Percentiles rank a stretch among this genome's conserved stretches.
These are phyloP conservation scores for Eospalax fontanierii DNA, from an alignment of 2,797 vertebrate genomes.

Conservation along the genomic window DNA sequence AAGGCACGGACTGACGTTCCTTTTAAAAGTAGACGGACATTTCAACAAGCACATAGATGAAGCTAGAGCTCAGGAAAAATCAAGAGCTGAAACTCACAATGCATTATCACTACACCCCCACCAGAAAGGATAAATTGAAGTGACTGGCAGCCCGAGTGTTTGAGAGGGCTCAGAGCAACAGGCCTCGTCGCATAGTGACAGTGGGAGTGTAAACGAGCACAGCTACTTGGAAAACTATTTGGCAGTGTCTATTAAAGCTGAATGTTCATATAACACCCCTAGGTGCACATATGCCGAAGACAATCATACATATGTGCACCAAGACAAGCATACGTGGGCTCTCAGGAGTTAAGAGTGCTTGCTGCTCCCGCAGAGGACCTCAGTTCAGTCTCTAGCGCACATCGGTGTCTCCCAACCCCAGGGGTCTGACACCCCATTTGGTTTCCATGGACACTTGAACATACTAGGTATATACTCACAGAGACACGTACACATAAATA, in stretches of 20 bases:
- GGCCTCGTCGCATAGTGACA: slow-evolving; percentile 59
- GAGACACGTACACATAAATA: too few species aligned
- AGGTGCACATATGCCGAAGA: slow-evolving; percentile 8
- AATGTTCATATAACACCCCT: background rate
- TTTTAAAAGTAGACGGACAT: slow-evolving; percentile 35
- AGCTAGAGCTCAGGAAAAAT: slow-evolving; percentile 38
- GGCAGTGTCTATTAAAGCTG: slow-evolving; percentile 54
- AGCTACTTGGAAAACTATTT: slow-evolving; percentile 64
- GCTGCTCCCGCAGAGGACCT: too few species aligned
- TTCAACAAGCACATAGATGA: slow-evolving; percentile 48
- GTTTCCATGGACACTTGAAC: background rate
- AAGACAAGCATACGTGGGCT: background rate
- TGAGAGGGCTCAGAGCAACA: slow-evolving; percentile 52
- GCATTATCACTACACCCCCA: slow-evolving; percentile 60
- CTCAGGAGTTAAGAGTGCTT: too few species aligned
- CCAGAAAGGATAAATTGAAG: slow-evolving; percentile 73
- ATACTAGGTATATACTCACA: background rate
- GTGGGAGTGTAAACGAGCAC: slow-evolving; percentile 71
- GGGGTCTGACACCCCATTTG: too few species aligned
- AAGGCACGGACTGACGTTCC: background rate
- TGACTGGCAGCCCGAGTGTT: slow-evolving; percentile 73
- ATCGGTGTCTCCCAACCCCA: too few species aligned
- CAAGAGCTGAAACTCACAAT: slow-evolving; percentile 66
- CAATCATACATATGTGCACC: background rate
- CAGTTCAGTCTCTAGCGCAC: too few species aligned